Evolutionary conservation across 2,113 vertebrate species (phyloP).

Genomic region (Macaca mulatta): DNA sequence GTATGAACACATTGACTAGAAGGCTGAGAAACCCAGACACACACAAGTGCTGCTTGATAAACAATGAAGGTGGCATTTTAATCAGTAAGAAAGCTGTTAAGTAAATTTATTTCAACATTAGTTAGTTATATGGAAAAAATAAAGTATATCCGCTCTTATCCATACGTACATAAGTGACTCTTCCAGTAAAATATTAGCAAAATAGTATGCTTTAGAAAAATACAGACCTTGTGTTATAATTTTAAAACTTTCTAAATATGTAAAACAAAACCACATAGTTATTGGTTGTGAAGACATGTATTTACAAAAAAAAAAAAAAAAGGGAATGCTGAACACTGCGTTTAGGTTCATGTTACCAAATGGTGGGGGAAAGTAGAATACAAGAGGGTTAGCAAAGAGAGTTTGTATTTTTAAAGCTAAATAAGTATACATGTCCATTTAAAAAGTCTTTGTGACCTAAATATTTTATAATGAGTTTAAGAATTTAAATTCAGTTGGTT

Average conservation of each 20-base stretch:
- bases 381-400: not conserved
- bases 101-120: not conserved
- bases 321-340: not conserved
- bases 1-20: not conserved
- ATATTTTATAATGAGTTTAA: conserved; percentile 14
- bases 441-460: not conserved
- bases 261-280: not conserved
- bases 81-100: not conserved
- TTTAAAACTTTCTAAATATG: not conserved
- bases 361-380: not conserved
- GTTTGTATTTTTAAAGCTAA: not conserved
- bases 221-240: not conserved
- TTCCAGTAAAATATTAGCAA: not conserved
- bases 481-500: not conserved
- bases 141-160: not conserved
- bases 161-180: not conserved
- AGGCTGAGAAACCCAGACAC: not conserved
- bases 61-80: not conserved
- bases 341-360: not conserved
- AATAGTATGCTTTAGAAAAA: not conserved
- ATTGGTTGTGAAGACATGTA: not conserved
- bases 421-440: not conserved
- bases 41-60: not conserved
- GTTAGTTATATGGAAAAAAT: not conserved
- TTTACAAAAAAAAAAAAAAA: not conserved